A percentile compares a stretch with the other conserved stretches of the same genome.
Evolutionary conservation across 64 coral and sea anemone genomes (phyloP).

Genomic region (Trachythela sp.): DNA sequence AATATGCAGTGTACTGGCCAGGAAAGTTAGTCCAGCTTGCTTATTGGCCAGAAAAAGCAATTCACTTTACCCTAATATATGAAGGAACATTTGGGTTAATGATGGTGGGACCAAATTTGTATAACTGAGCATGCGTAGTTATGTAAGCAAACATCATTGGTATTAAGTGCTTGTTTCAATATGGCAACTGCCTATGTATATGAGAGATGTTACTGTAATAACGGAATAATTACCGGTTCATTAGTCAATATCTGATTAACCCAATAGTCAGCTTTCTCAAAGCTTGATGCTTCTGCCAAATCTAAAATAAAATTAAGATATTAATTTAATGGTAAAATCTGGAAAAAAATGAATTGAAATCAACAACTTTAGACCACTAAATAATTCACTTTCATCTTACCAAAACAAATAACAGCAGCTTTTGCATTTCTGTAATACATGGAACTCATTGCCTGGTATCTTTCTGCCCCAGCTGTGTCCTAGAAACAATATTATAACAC

Average conservation of each 20-base stretch:
- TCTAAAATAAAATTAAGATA: slow-evolving; percentile 32
- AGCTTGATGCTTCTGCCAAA: slow-evolving; percentile 78
- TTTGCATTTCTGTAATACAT: slow-evolving; percentile 84
- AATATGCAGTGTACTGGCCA: too few species aligned
- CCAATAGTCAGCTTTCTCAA: slow-evolving; percentile 94
- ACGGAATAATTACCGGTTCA: slow-evolving; percentile 93
- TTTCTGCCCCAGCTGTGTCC: slow-evolving; percentile 75
- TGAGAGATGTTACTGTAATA: too few species aligned
- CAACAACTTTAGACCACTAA: not conserved
- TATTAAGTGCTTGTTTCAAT: too few species aligned
- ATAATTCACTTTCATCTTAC: not conserved
- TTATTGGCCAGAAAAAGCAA: too few species aligned
- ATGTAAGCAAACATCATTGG: too few species aligned
- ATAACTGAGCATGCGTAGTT: too few species aligned
- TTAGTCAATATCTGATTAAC: slow-evolving; percentile 77
- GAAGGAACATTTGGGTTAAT: too few species aligned
- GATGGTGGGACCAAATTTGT: too few species aligned
- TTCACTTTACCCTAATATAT: too few species aligned
- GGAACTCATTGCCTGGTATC: slow-evolving; percentile 83
- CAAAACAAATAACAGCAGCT: slow-evolving; percentile 69
- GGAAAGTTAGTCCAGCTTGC: too few species aligned
- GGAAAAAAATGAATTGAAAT: not conserved
- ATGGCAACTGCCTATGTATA: too few species aligned
- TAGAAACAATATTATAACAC: not conserved
- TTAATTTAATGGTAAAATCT: not conserved